Conservation (phyloP, 2,113 vertebrate genomes). For the Herpailurus yagouaroundi region DNA sequence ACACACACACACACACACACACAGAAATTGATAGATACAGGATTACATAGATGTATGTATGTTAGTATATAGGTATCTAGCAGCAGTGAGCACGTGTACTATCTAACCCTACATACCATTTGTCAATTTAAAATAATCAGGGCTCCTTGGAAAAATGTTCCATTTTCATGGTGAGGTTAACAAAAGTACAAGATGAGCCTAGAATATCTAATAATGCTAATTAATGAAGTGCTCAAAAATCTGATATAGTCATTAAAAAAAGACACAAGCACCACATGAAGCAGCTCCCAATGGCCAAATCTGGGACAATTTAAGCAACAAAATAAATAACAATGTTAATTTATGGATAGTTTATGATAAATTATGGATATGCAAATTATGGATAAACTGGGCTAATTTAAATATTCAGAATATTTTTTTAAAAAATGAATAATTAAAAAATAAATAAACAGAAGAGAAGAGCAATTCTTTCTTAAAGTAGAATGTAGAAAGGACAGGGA, state of each 20-base stretch:
- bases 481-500: background rate
- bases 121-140: background rate
- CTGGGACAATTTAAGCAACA: too few relatives aligned
- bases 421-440: background rate
- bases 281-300: background rate
- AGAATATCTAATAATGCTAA: background rate
- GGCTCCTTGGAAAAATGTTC: background rate
- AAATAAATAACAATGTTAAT: background rate
- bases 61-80: background rate
- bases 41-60: background rate
- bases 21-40: background rate
- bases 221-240: background rate
- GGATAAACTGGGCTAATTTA: background rate
- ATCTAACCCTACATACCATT: background rate
- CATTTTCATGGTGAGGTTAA: background rate
- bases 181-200: background rate
- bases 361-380: background rate
- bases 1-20: background rate
- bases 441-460: background rate
- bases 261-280: background rate
- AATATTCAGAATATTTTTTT: background rate
- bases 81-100: background rate
- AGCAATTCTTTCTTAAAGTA: background rate
- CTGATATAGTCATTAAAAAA: background rate
- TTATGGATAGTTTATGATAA: background rate